Base-by-base conservation (phyloP, 2,113 vertebrate species). In the Plecotus auritus region DNA sequence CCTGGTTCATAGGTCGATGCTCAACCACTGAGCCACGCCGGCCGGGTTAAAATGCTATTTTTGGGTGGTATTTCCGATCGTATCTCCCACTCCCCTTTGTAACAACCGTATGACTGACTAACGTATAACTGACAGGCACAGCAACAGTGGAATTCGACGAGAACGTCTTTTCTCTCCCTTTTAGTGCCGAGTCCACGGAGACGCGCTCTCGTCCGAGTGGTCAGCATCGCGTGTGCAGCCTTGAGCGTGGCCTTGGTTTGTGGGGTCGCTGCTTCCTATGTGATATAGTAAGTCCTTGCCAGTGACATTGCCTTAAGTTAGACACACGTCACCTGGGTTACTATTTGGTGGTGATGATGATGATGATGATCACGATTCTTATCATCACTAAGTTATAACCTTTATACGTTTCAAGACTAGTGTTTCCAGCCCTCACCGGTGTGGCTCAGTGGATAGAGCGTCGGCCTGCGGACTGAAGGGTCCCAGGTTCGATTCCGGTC, bases 261-360 rank as follows among this genome's bases (percentile, higher is more conserved):
- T 54, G 96, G 97, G 17, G 16, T 73, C 2, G 3, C n/a, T 14
- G 1, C 93, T 61, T 91, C 40, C 91, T 96, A 32, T 20, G 5
- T 86, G 23, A 82, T 95, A 74, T 37, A 94, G 95, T 97, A 94
- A 96, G 96, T 95, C 22, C 56, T 4, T 61, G 32, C 32, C 37
- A 37, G 42, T 85, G 83, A 32, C n/a, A 23, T 32, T 20, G 9
- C 26, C 37, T 78, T 67, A n/a, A 56, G 18, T 64, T 18, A 61
- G 64, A 66, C 20, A 28, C 13, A n/a, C n/a, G 30, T 42, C 61
- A 66, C n/a, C 67, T 26, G 47, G 9, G 17, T 30, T 28, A n/a
- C 86, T 84, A 37, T 26, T 86, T 51, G 67, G 17, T 78, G 28
- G 35, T 56, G 14, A 59, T 28, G 7, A 10, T 51, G 5, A 10